Percentiles rank a stretch among this genome's conserved stretches.
Evolutionary conservation across 2,113 vertebrate genomes (phyloP).

Genomic region (Lophotis ruficrista): DNA sequence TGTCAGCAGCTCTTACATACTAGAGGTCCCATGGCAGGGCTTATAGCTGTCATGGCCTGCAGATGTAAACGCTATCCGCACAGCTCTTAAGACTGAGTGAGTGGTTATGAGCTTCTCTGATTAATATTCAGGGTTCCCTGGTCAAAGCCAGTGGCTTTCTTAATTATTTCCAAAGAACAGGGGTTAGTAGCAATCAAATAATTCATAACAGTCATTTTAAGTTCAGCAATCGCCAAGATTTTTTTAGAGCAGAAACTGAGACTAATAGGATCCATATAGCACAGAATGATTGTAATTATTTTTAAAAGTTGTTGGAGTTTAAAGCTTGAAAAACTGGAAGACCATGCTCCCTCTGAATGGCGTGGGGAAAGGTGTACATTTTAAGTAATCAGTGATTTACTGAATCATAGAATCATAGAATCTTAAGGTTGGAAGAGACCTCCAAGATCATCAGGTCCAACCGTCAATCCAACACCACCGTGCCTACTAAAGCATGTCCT

Average conservation of each 20-base stretch:
- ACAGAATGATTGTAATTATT: neutral
- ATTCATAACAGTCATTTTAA: neutral
- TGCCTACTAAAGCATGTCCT: no score
- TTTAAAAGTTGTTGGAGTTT: neutral
- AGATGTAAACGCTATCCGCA: neutral
- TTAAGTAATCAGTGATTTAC: neutral
- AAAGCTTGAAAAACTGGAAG: neutral
- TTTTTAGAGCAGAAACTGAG: neutral
- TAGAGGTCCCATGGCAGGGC: neutral
- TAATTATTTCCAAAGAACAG: neutral
- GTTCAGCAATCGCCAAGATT: neutral
- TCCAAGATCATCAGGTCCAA: no score
- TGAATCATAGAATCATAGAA: neutral
- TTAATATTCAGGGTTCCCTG: neutral
- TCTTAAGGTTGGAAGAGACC: no score
- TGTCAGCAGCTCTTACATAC: neutral
- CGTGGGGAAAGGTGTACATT: neutral
- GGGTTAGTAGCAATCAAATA: neutral
- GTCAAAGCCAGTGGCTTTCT: neutral
- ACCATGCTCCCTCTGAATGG: neutral
- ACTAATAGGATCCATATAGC: neutral
- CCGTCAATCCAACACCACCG: no score
- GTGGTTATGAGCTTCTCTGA: neutral
- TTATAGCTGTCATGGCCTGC: neutral
- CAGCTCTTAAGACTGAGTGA: neutral